A percentile compares a stretch with the other conserved stretches of the same genome.
These are phyloP conservation scores for Chionoecetes opilio DNA, from an alignment of 1,140 invertebrate species.

Conservation along the genomic window DNA sequence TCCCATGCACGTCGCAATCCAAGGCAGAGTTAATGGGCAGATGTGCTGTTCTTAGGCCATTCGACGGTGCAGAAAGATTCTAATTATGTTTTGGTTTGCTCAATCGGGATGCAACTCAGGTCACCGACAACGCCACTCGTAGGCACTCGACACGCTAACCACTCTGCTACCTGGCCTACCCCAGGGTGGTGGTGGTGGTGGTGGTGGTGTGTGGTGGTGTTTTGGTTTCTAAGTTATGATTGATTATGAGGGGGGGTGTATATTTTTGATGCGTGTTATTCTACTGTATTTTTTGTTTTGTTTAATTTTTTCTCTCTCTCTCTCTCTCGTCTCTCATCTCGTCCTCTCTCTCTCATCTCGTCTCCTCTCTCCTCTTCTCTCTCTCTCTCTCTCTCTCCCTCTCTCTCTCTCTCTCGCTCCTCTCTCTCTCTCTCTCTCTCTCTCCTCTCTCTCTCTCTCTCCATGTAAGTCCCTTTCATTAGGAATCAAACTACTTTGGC, in stretches of 20 bases:
- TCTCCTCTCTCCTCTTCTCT: not conserved
- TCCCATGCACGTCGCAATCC: no score
- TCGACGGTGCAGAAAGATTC: no score
- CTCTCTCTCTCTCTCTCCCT: conserved; percentile 25
- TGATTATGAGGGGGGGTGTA: not conserved
- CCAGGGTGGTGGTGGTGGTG: no score
- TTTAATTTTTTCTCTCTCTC: not conserved
- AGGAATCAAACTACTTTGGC: no score
- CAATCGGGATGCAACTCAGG: no score
- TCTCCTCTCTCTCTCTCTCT: conserved; percentile 21
- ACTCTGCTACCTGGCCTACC: no score
- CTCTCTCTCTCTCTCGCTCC: conserved; percentile 9
- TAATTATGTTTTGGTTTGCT: no score
- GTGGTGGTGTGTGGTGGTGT: not conserved
- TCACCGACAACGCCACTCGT: no score
- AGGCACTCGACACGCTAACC: no score
- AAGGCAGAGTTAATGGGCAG: no score
- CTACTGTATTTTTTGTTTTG: not conserved
- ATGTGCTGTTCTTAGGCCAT: no score
- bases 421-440: conserved; percentile 16
- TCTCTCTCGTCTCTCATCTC: not conserved
- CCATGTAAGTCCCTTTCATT: not conserved
- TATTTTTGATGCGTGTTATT: not conserved
- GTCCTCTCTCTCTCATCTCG: not conserved
- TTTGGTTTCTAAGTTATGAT: not conserved